phyloP scores from a whole-genome alignment of 2,888 invertebrate genomes.

The Rhagium mordax region DNA sequence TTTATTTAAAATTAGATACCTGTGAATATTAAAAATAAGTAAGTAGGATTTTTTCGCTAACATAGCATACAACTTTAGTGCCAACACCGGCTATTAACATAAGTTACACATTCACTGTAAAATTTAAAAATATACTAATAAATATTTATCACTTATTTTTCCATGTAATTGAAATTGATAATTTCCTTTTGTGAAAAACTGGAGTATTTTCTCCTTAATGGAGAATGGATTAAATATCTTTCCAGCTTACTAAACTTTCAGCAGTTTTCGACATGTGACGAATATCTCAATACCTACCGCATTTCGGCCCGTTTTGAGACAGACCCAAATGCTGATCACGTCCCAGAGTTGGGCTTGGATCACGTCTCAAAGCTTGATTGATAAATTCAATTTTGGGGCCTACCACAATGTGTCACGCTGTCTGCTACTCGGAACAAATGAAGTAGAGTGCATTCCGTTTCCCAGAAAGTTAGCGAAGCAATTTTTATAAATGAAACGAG shows the following conservation, averaged over 20 bases:
- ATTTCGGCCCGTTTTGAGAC: slow-evolving; percentile 21
- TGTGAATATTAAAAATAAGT: too few relatives aligned
- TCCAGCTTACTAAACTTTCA: slow-evolving; percentile 8
- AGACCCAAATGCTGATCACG: slow-evolving; percentile 54
- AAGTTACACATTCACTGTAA: too few relatives aligned
- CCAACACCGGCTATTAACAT: too few relatives aligned
- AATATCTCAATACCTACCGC: not conserved
- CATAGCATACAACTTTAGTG: too few relatives aligned
- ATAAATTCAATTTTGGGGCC: slow-evolving; percentile 59
- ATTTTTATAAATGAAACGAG: not conserved
- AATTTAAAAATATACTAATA: too few relatives aligned
- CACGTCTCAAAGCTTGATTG: slow-evolving; percentile 52
- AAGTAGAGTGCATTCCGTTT: slow-evolving; percentile 36
- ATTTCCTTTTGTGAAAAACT: too few relatives aligned
- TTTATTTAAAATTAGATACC: too few relatives aligned
- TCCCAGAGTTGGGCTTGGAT: slow-evolving; percentile 50
- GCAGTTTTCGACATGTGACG: not conserved
- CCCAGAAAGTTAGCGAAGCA: not conserved
- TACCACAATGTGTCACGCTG: slow-evolving; percentile 56
- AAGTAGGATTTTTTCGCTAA: too few relatives aligned
- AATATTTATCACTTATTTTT: too few relatives aligned
- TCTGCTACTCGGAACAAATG: slow-evolving; percentile 44
- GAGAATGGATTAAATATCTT: not conserved
- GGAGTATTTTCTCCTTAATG: too few relatives aligned
- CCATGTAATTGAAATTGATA: too few relatives aligned